These are phyloP conservation scores for Melanogrammus aeglefinus DNA, from an alignment of 2,797 vertebrate genomes.

Conservation along the genomic window DNA sequence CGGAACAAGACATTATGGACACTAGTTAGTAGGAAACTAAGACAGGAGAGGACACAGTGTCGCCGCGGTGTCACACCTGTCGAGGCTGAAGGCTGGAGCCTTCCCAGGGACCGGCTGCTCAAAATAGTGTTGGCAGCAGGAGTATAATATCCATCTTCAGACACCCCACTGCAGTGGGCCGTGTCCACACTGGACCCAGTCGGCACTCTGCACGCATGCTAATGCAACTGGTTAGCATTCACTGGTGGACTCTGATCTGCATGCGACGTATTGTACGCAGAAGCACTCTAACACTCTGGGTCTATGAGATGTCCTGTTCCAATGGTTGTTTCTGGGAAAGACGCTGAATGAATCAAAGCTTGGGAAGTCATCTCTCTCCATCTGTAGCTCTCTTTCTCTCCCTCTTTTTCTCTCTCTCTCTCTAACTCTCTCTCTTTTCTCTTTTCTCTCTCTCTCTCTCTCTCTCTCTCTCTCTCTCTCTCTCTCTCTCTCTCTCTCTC, in stretches of 20 bases:
- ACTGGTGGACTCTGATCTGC: slow-evolving; percentile 26
- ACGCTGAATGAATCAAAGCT: slow-evolving; percentile 6
- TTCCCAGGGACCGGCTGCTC: slow-evolving; percentile 54
- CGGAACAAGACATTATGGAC: too few species aligned
- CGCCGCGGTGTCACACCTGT: slow-evolving; percentile 48
- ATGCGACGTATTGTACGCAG: slow-evolving; percentile 33
- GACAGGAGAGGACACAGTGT: not conserved
- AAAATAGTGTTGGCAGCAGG: slow-evolving; percentile 71
- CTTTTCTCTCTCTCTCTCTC: slow-evolving; percentile 5
- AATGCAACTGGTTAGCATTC: slow-evolving; percentile 46
- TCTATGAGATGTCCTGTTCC: slow-evolving; percentile 2
- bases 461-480: not conserved
- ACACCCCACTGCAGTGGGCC: slow-evolving; percentile 57
- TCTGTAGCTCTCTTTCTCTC: slow-evolving; percentile 5
- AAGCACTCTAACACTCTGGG: slow-evolving; percentile 9
- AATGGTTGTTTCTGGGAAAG: not conserved
- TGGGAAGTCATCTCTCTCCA: slow-evolving; percentile 8
- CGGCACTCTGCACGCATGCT: slow-evolving; percentile 32
- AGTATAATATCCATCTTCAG: slow-evolving; percentile 70
- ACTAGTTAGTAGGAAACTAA: too few species aligned
- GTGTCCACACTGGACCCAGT: slow-evolving; percentile 31
- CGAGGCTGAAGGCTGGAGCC: slow-evolving; percentile 66
- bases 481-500: slow-evolving; percentile 12
- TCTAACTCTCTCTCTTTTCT: slow-evolving; percentile 4
- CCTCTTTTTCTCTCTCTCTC: slow-evolving; percentile 8